Percentiles rank a stretch among this genome's conserved stretches.
phyloP scores from a whole-genome alignment of 2,113 vertebrate species.

The Chaetura pelagica region DNA sequence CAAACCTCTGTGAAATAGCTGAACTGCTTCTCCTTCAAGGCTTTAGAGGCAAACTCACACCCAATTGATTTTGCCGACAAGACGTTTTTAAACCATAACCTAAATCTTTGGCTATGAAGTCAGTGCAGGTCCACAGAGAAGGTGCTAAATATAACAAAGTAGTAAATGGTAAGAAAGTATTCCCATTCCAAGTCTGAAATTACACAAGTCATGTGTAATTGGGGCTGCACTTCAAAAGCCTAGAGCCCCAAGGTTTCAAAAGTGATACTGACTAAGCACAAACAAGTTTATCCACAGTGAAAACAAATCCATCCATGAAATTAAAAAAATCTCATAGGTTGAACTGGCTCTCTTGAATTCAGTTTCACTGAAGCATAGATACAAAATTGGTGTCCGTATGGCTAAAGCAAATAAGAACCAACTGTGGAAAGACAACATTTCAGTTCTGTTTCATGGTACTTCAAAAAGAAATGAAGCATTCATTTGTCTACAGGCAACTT shows the following conservation, averaged over 20 bases:
- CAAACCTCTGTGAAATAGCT: neutral
- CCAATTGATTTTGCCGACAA: neutral
- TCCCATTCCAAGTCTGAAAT: neutral
- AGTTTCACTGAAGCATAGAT: neutral
- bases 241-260: neutral
- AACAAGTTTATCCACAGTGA: neutral
- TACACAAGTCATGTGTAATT: neutral
- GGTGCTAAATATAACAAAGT: neutral
- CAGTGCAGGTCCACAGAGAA: neutral
- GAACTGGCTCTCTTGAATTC: neutral
- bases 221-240: neutral
- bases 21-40: neutral
- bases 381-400: neutral
- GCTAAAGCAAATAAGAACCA: neutral
- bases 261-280: neutral
- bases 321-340: neutral
- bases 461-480: neutral
- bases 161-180: neutral
- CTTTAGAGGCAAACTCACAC: neutral
- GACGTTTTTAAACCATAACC: neutral
- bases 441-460: neutral
- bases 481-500: neutral
- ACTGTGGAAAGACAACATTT: neutral
- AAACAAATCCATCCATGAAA: neutral
- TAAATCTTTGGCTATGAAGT: neutral